phyloP scores from a whole-genome alignment of 2,797 vertebrate species.

The Tympanoctomys barrerae region DNA sequence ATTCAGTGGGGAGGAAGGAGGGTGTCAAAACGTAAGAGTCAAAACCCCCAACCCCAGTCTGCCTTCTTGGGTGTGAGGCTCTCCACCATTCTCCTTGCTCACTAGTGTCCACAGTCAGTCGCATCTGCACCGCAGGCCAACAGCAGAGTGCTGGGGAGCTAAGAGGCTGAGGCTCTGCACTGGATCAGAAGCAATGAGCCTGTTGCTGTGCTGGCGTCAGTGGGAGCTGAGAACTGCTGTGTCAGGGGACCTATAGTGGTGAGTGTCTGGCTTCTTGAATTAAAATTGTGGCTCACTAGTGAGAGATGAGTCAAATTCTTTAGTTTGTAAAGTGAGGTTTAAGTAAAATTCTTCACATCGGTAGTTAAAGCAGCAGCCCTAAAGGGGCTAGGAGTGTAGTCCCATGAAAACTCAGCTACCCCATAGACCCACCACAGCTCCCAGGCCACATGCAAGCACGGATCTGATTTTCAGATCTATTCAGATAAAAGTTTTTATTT shows the following conservation, averaged over 20 bases:
- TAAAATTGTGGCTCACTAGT: background rate
- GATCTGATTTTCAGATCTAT: background rate
- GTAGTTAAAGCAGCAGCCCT: background rate
- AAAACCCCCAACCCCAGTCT: background rate
- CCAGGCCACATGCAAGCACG: background rate
- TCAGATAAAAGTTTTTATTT: background rate
- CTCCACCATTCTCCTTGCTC: too few relatives aligned
- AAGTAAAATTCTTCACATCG: background rate
- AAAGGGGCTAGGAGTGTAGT: background rate
- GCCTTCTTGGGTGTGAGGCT: background rate
- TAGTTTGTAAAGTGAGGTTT: background rate
- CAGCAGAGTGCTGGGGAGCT: rapidly evolving
- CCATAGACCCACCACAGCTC: background rate
- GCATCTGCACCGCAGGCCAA: background rate
- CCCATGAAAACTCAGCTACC: background rate
- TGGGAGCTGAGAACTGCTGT: background rate
- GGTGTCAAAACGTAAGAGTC: background rate
- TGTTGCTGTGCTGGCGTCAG: background rate
- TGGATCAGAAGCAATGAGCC: background rate
- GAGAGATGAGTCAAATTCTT: background rate
- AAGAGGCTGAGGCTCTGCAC: background rate
- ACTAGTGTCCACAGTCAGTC: background rate
- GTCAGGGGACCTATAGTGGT: background rate
- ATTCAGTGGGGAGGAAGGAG: background rate
- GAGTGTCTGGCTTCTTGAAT: background rate